Conservation (phyloP, 1,140 invertebrate species). For the Portunus trituberculatus region DNA sequence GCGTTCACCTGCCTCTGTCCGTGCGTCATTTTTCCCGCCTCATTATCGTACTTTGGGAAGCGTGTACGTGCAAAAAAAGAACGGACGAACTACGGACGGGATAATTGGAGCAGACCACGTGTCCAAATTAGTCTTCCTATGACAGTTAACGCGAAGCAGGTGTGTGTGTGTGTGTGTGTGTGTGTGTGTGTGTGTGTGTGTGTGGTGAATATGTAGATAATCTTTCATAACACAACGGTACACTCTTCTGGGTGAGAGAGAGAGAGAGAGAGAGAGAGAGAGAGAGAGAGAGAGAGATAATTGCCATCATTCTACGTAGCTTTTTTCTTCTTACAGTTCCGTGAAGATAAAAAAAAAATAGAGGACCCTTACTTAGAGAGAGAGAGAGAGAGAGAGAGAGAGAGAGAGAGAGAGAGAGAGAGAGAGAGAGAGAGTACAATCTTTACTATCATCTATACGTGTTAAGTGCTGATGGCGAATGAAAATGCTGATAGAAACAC, state of each 20-base stretch:
- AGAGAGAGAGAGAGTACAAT: background rate
- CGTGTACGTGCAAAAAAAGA: background rate
- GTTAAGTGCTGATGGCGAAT: background rate
- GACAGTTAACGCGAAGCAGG: background rate
- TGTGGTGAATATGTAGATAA: background rate
- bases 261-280: no score
- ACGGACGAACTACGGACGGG: background rate
- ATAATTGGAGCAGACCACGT: background rate
- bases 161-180: conserved; percentile 4
- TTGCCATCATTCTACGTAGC: no score
- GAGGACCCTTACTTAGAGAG: no score
- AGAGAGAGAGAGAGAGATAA: background rate
- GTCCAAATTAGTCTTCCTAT: background rate
- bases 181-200: conserved; percentile 20
- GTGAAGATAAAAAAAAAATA: no score
- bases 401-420: background rate
- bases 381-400: background rate
- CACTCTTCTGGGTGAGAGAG: background rate
- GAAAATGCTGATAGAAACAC: background rate
- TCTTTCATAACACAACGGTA: background rate
- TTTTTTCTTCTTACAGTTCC: no score
- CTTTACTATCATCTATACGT: background rate
- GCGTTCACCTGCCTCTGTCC: background rate
- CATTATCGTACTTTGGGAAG: background rate
- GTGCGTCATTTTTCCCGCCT: background rate